Evolutionary conservation across 37 sponge, comb jelly and placozoan genomes (phyloP), one percentile per base, ranked within the genome.

Genomic region (Petrosia ficiformis): DNA sequence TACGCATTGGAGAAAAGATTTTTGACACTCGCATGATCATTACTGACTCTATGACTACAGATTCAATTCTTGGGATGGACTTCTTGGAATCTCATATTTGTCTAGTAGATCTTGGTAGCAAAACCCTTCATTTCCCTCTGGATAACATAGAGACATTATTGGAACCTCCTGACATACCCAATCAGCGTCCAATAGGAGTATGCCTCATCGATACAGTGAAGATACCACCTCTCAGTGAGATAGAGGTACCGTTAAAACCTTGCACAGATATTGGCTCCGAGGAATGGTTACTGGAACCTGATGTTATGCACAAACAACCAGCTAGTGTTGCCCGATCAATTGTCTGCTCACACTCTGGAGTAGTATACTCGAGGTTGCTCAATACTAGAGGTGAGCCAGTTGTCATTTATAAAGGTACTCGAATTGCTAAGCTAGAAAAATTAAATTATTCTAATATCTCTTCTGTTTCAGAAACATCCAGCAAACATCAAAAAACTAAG

Each of bases 11-110:
- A 3, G 76, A 14, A n/a, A 4, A 75, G 36, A 61, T 10, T 21
- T 42, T 64, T 57, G 2, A 1, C 38, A 5, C 14, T 8, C n/a
- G 39, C 4, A 38, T 64, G 1, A 22, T 72, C 1, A 40, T 81
- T 1, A 74, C 44, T 1, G 54, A 59, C 2, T 1, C 42, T 28
- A 22, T 72, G 1, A 72, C 73, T 29, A 43, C 67, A 21, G 82
- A 73, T 21, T 54, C 61, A 0, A 80, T 80, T 33, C 64, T 80
- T 16, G 80, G 80, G 3, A 4, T 65, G 26, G 80, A 80, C 43
- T 80, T 80, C 26, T 56, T 73, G 66, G 37, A 65, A 24, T 35
- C 3, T 3, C 36, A 74, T 19, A 6, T 3, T 33, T 4, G 38
- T 6, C 8, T 22, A 25, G 2, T 74, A 39, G 63, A 74, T 39